Evolutionary conservation across 2,113 vertebrate species (phyloP).

Genomic region (Alosa alosa): DNA sequence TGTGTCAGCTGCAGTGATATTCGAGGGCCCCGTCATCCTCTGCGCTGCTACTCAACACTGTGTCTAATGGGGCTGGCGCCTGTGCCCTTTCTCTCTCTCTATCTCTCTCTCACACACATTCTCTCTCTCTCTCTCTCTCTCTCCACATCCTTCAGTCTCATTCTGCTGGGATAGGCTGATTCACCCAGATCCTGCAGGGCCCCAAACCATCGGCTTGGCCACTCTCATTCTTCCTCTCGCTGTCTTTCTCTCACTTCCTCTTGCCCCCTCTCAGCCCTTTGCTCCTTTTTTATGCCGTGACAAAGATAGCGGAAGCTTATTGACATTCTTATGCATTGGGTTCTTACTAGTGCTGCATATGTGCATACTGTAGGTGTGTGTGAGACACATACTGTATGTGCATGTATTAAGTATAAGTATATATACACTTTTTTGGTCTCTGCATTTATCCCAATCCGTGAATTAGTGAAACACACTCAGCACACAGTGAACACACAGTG

Average conservation of each 20-base stretch:
- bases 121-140: background rate
- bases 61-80: background rate
- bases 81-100: background rate
- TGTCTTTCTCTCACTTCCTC: background rate
- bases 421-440: too few relatives aligned
- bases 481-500: too few relatives aligned
- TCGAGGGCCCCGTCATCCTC: background rate
- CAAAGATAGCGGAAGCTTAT: background rate
- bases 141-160: background rate
- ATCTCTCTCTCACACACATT: too few relatives aligned
- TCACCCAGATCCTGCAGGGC: background rate
- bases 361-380: background rate
- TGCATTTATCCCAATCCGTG: too few relatives aligned
- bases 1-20: constrained; percentile 3
- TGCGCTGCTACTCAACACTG: constrained; percentile 2
- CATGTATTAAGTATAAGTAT: too few relatives aligned
- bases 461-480: too few relatives aligned
- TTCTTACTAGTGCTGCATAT: background rate
- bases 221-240: background rate
- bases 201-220: background rate
- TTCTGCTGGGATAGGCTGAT: background rate
- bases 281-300: background rate
- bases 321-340: background rate
- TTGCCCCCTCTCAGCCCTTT: background rate
- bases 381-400: background rate